Percentiles rank a stretch among this genome's conserved stretches.
phyloP scores from a whole-genome alignment of 2,888 invertebrate genomes.

The Hedychridium roseum region DNA sequence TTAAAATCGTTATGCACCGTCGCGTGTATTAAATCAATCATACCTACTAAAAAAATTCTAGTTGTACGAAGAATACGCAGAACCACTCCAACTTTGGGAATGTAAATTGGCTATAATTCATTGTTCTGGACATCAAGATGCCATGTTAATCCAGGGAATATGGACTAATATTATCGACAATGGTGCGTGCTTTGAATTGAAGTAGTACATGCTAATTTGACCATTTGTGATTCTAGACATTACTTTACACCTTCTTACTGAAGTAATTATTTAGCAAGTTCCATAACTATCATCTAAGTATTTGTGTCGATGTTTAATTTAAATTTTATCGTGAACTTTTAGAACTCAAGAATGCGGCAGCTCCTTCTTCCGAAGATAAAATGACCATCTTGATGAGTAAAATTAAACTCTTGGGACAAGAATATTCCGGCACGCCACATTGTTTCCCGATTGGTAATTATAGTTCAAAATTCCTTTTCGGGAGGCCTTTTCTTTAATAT shows the following conservation, averaged over 20 bases:
- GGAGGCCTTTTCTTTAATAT: constrained; percentile 3
- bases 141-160: constrained; percentile 85
- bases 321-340: constrained; percentile 40
- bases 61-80: constrained; percentile 92
- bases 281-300: too few species aligned
- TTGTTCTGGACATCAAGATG: constrained; percentile 92
- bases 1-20: too few species aligned
- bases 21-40: too few species aligned
- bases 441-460: constrained; percentile 86
- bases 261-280: too few species aligned
- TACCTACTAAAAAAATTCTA: constrained; percentile 49
- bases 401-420: constrained; percentile 77
- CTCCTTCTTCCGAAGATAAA: constrained; percentile 67
- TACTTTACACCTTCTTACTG: too few species aligned
- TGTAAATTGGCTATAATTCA: constrained; percentile 94
- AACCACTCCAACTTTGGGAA: constrained; percentile 89
- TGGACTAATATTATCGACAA: constrained; percentile 85
- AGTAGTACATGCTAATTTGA: too few species aligned
- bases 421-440: constrained; percentile 82
- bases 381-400: constrained; percentile 78
- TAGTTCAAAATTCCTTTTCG: not conserved
- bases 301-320: constrained; percentile 4
- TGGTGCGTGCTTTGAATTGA: constrained; percentile 44
- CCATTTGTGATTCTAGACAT: too few species aligned
- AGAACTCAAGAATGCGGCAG: constrained; percentile 67